Percentiles rank a stretch among this genome's conserved stretches.
These are phyloP conservation scores for Sebastes flavidus DNA, from an alignment of 2,797 vertebrate species.

Conservation along the genomic window DNA sequence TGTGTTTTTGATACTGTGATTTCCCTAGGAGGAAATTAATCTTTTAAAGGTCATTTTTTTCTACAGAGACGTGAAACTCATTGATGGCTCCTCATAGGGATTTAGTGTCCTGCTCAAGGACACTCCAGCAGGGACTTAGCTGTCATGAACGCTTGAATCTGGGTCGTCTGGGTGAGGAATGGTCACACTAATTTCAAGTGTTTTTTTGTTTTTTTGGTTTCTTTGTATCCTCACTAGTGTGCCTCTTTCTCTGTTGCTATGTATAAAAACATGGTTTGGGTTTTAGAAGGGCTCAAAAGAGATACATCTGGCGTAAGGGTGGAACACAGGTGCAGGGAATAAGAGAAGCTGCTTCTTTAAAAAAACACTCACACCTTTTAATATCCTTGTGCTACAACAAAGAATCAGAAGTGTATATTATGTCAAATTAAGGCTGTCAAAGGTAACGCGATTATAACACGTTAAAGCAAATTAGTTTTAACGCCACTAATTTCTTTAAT, in stretches of 20 bases:
- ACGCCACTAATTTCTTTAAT: no score
- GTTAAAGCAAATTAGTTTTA: no score
- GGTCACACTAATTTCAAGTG: slow-evolving; percentile 17
- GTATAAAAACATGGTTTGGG: neutral
- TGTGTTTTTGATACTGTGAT: neutral
- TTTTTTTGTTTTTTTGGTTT: neutral
- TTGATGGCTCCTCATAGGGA: slow-evolving; percentile 32
- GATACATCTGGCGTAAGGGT: neutral
- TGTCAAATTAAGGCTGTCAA: no score
- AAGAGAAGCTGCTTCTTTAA: neutral
- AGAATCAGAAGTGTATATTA: neutral
- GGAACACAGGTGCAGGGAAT: neutral
- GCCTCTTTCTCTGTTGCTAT: neutral
- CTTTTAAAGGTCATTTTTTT: neutral
- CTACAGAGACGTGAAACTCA: slow-evolving; percentile 2
- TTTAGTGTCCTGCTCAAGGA: slow-evolving; percentile 55
- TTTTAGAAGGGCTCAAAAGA: slow-evolving; percentile 2
- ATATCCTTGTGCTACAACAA: neutral
- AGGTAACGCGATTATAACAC: accelerated
- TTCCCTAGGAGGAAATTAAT: neutral
- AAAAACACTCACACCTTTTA: neutral
- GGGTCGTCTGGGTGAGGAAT: slow-evolving; percentile 41
- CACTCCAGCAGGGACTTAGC: slow-evolving; percentile 20
- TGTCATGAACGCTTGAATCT: slow-evolving; percentile 32
- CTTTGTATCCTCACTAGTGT: neutral